These are phyloP conservation scores for Chelonus formosanus DNA, from an alignment of 2,888 invertebrate species.

Conservation along the genomic window DNA sequence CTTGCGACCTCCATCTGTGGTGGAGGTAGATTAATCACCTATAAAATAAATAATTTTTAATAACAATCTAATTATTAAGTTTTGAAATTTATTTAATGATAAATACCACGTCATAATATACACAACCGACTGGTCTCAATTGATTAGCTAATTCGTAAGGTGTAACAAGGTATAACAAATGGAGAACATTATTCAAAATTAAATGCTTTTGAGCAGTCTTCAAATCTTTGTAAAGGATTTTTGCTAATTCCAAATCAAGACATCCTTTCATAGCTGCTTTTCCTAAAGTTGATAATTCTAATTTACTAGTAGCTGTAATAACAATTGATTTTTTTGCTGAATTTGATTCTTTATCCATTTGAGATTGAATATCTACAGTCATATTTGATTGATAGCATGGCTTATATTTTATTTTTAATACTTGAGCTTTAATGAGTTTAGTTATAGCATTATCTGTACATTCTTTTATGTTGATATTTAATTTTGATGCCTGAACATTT, in stretches of 20 bases:
- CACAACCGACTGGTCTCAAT: slow-evolving; percentile 66
- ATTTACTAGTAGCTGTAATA: slow-evolving; percentile 64
- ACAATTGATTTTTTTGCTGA: slow-evolving; percentile 41
- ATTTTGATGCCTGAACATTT: slow-evolving; percentile 70
- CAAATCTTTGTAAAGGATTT: slow-evolving; percentile 79
- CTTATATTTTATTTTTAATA: slow-evolving; percentile 53
- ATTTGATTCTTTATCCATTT: slow-evolving; percentile 36
- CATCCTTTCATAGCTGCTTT: slow-evolving; percentile 87
- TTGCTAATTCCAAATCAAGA: slow-evolving; percentile 77
- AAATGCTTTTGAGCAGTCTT: slow-evolving; percentile 76
- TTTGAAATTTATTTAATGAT: slow-evolving; percentile 6
- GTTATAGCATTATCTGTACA: slow-evolving; percentile 65
- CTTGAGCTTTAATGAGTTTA: slow-evolving; percentile 65
- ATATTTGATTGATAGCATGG: slow-evolving; percentile 45
- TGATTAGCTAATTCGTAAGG: slow-evolving; percentile 75
- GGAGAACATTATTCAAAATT: slow-evolving; percentile 82
- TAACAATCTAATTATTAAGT: slow-evolving; percentile 16
- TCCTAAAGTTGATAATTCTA: slow-evolving; percentile 76
- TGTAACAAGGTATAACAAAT: slow-evolving; percentile 87
- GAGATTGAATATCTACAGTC: slow-evolving; percentile 56
- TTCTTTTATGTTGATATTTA: slow-evolving; percentile 63
- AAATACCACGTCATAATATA: slow-evolving; percentile 72
- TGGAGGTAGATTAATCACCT: slow-evolving; percentile 73
- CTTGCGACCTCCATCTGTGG: slow-evolving; percentile 74
- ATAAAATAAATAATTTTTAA: slow-evolving; percentile 38